Percentiles rank a stretch among this genome's conserved stretches.
Evolutionary conservation across 2,113 vertebrate genomes (phyloP).

Genomic region (Sprattus sprattus): DNA sequence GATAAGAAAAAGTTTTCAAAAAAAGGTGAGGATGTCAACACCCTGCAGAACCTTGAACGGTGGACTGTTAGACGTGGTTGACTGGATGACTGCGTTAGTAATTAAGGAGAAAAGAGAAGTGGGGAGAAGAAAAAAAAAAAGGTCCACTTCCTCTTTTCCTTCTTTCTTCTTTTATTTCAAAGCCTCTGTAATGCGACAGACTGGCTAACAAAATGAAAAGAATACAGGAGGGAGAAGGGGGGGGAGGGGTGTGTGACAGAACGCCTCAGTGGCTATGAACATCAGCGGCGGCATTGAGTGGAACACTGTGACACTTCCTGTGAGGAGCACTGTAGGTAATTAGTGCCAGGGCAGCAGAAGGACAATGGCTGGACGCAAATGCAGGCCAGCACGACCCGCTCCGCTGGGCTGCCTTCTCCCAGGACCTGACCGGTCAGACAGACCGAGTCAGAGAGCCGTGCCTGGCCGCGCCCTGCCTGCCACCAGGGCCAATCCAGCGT

Average conservation of each 20-base stretch:
- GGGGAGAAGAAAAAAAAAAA: not conserved
- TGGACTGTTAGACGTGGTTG: not conserved
- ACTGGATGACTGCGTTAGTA: constrained; percentile 28
- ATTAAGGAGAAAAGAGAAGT: constrained; percentile 18
- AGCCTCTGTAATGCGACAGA: constrained; percentile 16
- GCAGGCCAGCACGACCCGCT: constrained; percentile 1
- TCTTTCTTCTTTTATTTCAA: constrained; percentile 40
- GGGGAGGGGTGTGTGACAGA: not conserved
- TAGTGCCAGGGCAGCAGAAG: constrained; percentile 25
- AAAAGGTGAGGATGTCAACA: not conserved
- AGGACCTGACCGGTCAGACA: not conserved
- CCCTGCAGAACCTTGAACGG: not conserved
- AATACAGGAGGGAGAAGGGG: not conserved
- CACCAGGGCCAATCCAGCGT: constrained; percentile 23
- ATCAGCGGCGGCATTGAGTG: constrained; percentile 13
- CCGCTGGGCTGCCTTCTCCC: constrained; percentile 21
- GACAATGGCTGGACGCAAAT: constrained; percentile 27
- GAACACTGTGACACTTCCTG: constrained; percentile 35
- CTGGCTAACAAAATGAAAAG: constrained; percentile 27
- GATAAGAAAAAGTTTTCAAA: not conserved
- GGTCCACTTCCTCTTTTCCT: not conserved
- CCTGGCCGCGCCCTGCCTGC: not conserved
- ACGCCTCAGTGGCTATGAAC: constrained; percentile 37
- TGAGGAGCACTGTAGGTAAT: constrained; percentile 20
- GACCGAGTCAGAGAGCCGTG: not conserved